Base-by-base conservation (phyloP, 2,113 vertebrate genomes). In the Dasyornis broadbenti region DNA sequence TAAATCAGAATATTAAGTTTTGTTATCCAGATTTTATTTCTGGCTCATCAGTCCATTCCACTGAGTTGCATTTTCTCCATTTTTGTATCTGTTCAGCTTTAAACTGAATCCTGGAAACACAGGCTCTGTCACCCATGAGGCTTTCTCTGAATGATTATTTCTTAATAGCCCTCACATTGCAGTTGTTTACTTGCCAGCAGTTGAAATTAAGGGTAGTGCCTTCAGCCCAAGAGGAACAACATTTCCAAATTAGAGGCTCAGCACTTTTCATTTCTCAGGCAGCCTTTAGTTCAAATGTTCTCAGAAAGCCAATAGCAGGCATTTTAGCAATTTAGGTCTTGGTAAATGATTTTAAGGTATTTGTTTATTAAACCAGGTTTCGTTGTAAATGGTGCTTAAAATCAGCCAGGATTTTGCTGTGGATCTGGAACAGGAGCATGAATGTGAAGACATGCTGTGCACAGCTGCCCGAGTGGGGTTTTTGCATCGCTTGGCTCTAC, bases 161-260 rank as follows among this genome's bases (percentile, higher is more conserved):
- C 85, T 94, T 96, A 97, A 97, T 68, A 94, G 50, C 64, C 49
- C 33, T 95, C 70, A 60, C 23, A 49, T 2, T 79, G 73, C 76
- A 90, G 26, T 90, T 97, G 85, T 97, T 97, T 97, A 90, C 64
- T 96, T 96, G 89, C 57, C 79, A 91, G 42, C 35, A 83, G 65
- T 14, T 95, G 86, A 94, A 97, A 97, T 97, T 88, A 96, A 96
- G 44, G 42, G 26, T 86, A 92, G 84, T 69, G 73, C 21, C 42
- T 92, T 92, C 83, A 94, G 72, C 61, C 68, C 76, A 85, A 76
- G 63, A 96, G 90, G 92, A 94, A 96, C 30, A 94, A 88, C 83
- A 89, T 66, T 91, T 94, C 76, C 37, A 88, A 90, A 97, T 95
- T 63, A 93, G 47, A 86, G n/a, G 11, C 82, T 96, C 78, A 88